Base-by-base conservation (phyloP, 1,140 invertebrate genomes). In the Sitophilus oryzae region DNA sequence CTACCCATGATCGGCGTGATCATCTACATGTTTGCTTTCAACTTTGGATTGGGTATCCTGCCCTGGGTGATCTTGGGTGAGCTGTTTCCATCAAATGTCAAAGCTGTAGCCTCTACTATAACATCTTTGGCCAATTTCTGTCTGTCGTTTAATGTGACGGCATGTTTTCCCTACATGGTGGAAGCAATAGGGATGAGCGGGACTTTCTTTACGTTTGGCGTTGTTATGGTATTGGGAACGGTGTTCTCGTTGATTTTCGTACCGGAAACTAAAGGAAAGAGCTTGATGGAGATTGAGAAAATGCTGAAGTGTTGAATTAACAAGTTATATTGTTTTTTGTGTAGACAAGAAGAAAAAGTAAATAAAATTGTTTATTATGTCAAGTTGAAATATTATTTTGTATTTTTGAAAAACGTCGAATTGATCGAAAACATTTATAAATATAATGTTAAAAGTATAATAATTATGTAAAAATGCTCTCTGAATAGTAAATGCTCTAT, bases 21-120 rank as follows among this genome's bases (percentile, higher is more conserved):
- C 2, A 35, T 56, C 30, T 69, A 56, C 25, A 62, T 66, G 18
- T 42, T 65, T 5, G 35, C 41, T 20, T 66, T 61, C 42, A 58
- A 61, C 25, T 61, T 61, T n/a, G 88, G 86, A 2, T 83, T 89
- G 59, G 89, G 89, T 0, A 86, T 89, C 0, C 71, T 93, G 9
- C 86, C 88, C 0, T 91, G 89, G 87, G 79, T 88, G 1, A 79
- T 93, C 22, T 83, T 91, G 76, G 83, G 83, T 1, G 88, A 93
- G 70, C 79, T 92, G 60, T 88, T 91, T 60, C 81, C 90, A 1
- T 74, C 82, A 0, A 81, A 84, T 58, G 80, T 89, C 0, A 85
- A 88, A 66, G 88, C 88, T 1, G 82, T 84, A 1, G 81, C 85
- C 0, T 74, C 44, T 0, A 80, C 85, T 0, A 73, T 91, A 4